Evolutionary conservation across 2,888 invertebrate species (phyloP), one percentile per base, ranked within the genome.

Genomic region (Ichneumoninae sp.): DNA sequence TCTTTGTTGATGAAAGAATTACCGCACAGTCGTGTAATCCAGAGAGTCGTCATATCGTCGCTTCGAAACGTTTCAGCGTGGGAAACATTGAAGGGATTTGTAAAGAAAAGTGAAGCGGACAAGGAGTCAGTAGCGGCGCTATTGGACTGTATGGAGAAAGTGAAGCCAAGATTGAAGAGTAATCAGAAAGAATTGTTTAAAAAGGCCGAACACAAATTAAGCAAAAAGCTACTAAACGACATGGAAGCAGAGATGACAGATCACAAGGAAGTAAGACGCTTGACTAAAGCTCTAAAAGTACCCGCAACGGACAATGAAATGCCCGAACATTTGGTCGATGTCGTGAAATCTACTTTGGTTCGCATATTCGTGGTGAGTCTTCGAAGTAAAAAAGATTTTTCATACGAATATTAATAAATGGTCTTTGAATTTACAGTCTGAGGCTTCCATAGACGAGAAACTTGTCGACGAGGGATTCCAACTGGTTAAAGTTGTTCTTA

Each of bases 141-240:
- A 33, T 75, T 93, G 70, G 88, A 88, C 33, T 90, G 90, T 62
- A 85, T 92, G 13, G 91, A 91, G 7, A 88, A 80, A 54, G 70
- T 89, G 16, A 91, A 84, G 77, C 71, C 86, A 54, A 91, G 91
- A 80, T 84, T 90, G 30, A 87, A 80, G 22, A 68, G 60, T 33
- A 84, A 90, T 8, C 87, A 89, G 54, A 92, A 89, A 80, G 36
- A 22, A 26, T 75, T 78, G 36, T 82, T 91, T 4, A 89, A 84
- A 44, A 90, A 90, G 80, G 88, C 90, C 30, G 88, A 89, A 68
- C 83, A 83, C n/a, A 90, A 88, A 83, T 86, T 92, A 52, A 84
- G 80, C 10, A 88, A 87, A 82, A 87, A 74, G 33, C 85, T 91
- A 60, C 75, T 90, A n/a, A 86, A 84, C 19, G 50, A 57, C 7